Conservation (phyloP, 2,888 invertebrate species). For the Smittia aterrima region DNA sequence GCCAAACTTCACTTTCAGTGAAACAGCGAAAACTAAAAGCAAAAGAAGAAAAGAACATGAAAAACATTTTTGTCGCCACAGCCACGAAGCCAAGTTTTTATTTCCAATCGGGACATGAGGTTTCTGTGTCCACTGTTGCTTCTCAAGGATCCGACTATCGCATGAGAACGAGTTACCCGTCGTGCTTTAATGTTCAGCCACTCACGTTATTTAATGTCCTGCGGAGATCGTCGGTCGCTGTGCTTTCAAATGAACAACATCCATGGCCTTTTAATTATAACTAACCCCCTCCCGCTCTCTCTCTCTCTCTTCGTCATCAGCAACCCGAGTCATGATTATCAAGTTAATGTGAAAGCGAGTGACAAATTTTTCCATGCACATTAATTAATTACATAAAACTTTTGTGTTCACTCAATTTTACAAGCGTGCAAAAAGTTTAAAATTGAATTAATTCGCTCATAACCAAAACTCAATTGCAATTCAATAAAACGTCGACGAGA, state of each 20-base stretch:
- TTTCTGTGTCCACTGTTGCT: no score
- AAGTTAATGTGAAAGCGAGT: not conserved
- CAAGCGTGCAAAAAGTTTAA: not conserved
- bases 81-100: no score
- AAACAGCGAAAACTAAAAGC: no score
- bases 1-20: no score
- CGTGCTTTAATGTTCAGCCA: conserved; percentile 3
- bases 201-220: not conserved
- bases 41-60: no score
- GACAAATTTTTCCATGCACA: not conserved
- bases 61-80: no score
- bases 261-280: not conserved
- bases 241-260: not conserved
- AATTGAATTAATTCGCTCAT: not conserved
- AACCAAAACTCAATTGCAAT: no score
- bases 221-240: not conserved
- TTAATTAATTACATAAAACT: not conserved
- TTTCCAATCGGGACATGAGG: no score
- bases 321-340: not conserved
- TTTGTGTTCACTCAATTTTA: not conserved
- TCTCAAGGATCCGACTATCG: no score
- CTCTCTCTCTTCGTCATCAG: no score
- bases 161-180: not conserved
- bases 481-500: no score
- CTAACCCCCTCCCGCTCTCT: no score